These are phyloP conservation scores for Forficula auricularia DNA, from an alignment of 1,140 invertebrate species.

Conservation along the genomic window DNA sequence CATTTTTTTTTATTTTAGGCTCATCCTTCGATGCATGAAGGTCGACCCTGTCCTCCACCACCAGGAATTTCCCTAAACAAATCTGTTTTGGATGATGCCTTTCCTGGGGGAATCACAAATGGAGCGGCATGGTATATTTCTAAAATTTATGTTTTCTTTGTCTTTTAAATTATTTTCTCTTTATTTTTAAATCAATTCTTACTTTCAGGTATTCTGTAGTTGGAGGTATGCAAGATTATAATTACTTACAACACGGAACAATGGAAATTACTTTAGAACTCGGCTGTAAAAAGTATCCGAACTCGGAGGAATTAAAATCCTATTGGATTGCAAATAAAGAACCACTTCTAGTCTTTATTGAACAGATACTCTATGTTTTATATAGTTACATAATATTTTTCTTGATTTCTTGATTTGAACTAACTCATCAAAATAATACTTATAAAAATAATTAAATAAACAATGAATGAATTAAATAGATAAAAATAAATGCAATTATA, in stretches of 20 bases:
- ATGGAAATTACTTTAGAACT: constrained; percentile 91
- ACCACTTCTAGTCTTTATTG: constrained; percentile 67
- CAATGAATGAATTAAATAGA: too few relatives aligned
- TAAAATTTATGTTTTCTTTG: too few relatives aligned
- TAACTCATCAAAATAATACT: too few relatives aligned
- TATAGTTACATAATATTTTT: too few relatives aligned
- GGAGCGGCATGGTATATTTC: constrained; percentile 75
- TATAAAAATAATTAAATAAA: too few relatives aligned
- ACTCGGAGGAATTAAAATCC: constrained; percentile 44
- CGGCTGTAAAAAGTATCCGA: constrained; percentile 83
- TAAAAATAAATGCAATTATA: too few relatives aligned
- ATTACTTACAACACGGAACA: constrained; percentile 80
- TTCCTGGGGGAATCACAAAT: constrained; percentile 74
- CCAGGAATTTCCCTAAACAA: constrained; percentile 38
- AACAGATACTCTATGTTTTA: too few relatives aligned
- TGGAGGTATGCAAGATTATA: constrained; percentile 98
- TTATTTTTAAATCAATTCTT: too few relatives aligned
- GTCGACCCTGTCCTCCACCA: constrained; percentile 42
- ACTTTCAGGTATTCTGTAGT: constrained; percentile 30
- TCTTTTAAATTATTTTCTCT: too few relatives aligned
- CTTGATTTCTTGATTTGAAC: too few relatives aligned
- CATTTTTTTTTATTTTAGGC: constrained; percentile 34
- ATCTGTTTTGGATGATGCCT: constrained; percentile 22
- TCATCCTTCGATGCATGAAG: constrained; percentile 66
- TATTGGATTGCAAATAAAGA: constrained; percentile 84